Conservation (phyloP, 2,888 invertebrate genomes). For the Brenthis ino region DNA sequence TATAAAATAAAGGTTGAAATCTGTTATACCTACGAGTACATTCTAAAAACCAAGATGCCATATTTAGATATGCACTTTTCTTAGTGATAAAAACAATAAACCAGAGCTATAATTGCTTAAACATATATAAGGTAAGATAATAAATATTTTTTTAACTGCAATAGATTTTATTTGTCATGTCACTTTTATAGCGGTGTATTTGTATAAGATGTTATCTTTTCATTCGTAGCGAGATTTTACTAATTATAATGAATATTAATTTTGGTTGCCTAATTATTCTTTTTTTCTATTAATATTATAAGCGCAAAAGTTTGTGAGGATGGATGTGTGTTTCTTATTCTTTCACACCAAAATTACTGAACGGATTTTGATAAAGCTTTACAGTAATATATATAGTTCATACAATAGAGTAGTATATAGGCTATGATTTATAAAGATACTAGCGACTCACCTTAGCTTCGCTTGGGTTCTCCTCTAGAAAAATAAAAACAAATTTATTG, state of each 20-base stretch:
- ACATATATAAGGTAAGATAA: constrained; percentile 1
- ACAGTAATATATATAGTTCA: too few relatives aligned
- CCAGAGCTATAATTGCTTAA: constrained; percentile 10
- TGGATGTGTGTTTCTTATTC: too few relatives aligned
- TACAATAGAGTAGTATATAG: too few relatives aligned
- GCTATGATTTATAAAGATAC: too few relatives aligned
- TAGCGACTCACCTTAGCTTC: too few relatives aligned
- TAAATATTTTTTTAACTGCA: constrained; percentile 24
- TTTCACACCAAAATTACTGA: too few relatives aligned
- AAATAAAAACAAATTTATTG: too few relatives aligned
- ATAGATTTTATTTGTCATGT: constrained; percentile 14
- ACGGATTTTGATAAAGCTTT: too few relatives aligned
- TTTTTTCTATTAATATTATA: neutral
- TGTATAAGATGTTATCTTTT: constrained; percentile 19
- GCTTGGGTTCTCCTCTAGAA: too few relatives aligned
- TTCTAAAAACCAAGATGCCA: neutral
- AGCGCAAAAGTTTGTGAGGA: too few relatives aligned
- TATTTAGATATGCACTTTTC: neutral
- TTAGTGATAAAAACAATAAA: constrained; percentile 15
- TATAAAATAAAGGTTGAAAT: too few relatives aligned
- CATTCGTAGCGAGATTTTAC: neutral
- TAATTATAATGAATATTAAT: constrained; percentile 20
- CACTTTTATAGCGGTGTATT: neutral
- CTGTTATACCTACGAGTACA: neutral
- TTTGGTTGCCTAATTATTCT: neutral